Percentiles rank a stretch among this genome's conserved stretches.
Conservation (phyloP, 2,113 vertebrate genomes). For the Piprites chloris region DNA sequence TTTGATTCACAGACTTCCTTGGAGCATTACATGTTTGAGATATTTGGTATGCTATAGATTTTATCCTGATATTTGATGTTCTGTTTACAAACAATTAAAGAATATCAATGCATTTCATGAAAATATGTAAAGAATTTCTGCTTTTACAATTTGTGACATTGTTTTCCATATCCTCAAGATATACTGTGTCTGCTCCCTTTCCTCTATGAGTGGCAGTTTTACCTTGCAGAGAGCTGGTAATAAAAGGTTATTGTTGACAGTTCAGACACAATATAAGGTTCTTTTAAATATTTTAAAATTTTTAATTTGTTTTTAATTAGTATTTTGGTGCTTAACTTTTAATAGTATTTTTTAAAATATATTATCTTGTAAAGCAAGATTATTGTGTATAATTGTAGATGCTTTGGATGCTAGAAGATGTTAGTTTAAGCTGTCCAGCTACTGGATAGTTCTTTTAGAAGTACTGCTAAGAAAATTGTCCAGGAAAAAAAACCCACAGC, state of each 20-base stretch:
- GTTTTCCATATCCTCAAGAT: not conserved
- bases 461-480: not conserved
- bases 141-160: not conserved
- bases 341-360: not conserved
- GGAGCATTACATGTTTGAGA: not conserved
- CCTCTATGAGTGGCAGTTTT: not conserved
- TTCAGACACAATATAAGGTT: not conserved
- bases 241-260: not conserved
- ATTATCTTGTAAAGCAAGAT: not conserved
- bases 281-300: not conserved
- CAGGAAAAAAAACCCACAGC: not conserved
- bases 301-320: constrained; percentile 19
- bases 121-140: not conserved
- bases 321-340: not conserved
- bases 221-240: not conserved
- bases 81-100: not conserved
- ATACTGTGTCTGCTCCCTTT: not conserved
- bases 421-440: not conserved
- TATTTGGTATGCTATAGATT: not conserved
- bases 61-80: not conserved
- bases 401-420: not conserved
- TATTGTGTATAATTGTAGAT: no score
- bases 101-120: not conserved
- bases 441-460: not conserved
- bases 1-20: not conserved